These are phyloP conservation scores for Passer montanus DNA, from an alignment of 2,113 vertebrate species.

Conservation along the genomic window DNA sequence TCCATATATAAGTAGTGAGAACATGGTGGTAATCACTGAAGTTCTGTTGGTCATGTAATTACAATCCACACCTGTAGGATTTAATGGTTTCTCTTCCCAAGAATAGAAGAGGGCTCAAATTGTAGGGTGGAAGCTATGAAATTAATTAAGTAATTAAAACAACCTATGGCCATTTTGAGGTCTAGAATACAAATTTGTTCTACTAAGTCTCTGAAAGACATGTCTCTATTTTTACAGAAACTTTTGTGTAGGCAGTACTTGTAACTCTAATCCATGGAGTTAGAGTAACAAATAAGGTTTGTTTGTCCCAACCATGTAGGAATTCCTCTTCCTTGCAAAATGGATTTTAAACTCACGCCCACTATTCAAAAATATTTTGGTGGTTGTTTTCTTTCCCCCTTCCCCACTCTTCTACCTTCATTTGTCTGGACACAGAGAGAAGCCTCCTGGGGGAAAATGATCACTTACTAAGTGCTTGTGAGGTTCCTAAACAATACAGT, in stretches of 20 bases:
- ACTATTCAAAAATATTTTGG: not conserved
- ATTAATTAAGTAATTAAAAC: not conserved
- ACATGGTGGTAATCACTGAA: not conserved
- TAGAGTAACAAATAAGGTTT: not conserved
- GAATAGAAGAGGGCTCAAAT: not conserved
- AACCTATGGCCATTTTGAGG: not conserved
- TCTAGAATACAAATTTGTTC: not conserved
- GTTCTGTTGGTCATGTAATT: not conserved
- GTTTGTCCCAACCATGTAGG: not conserved
- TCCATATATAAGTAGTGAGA: not conserved
- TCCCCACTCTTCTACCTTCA: not conserved
- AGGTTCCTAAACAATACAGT: not conserved
- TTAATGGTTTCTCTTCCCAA: not conserved
- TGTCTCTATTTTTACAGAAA: not conserved
- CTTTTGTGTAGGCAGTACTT: not conserved
- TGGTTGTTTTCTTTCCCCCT: not conserved
- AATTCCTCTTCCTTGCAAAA: not conserved
- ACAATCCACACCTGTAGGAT: not conserved
- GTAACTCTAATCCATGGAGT: not conserved
- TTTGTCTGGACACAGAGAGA: not conserved
- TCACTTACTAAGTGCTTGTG: not conserved
- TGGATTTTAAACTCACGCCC: not conserved
- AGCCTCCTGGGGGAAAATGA: not conserved
- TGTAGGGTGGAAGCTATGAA: not conserved
- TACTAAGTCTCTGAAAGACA: not conserved